Evolutionary conservation across 2,797 vertebrate genomes (phyloP).

Genomic region (Melanotaenia nigrans): DNA sequence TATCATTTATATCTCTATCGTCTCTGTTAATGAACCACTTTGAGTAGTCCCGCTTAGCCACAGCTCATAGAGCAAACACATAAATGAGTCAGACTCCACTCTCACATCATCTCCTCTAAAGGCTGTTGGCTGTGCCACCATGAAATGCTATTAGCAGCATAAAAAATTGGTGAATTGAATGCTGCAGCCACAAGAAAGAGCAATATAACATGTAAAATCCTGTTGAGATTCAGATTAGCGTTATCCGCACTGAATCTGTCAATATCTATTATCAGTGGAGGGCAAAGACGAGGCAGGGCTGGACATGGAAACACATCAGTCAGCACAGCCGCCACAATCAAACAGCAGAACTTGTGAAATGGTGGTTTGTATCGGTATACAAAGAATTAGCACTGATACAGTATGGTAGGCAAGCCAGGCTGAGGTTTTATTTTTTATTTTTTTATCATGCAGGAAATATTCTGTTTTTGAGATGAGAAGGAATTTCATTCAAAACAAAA

Average conservation of each 20-base stretch:
- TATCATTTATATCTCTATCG: no score
- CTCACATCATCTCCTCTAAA: conserved; percentile 23
- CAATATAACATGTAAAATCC: conserved; percentile 58
- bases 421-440: no score
- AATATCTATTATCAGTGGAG: conserved; percentile 60
- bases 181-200: conserved; percentile 40
- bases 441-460: conserved; percentile 9
- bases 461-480: conserved; percentile 22
- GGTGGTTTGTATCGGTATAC: conserved; percentile 36
- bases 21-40: neutral
- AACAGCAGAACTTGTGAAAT: conserved; percentile 23
- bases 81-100: conserved; percentile 15
- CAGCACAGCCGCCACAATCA: conserved; percentile 49
- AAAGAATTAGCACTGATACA: conserved; percentile 22
- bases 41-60: conserved; percentile 28
- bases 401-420: conserved; percentile 7
- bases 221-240: conserved; percentile 67
- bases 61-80: conserved; percentile 7
- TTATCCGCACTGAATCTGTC: conserved; percentile 67
- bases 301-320: conserved; percentile 61
- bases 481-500: conserved; percentile 11
- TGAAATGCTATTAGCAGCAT: conserved; percentile 52
- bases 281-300: conserved; percentile 55
- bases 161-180: conserved; percentile 59
- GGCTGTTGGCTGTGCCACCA: conserved; percentile 27